Evolutionary conservation across 2,888 invertebrate species (phyloP).

Genomic region (Patella caerulea): DNA sequence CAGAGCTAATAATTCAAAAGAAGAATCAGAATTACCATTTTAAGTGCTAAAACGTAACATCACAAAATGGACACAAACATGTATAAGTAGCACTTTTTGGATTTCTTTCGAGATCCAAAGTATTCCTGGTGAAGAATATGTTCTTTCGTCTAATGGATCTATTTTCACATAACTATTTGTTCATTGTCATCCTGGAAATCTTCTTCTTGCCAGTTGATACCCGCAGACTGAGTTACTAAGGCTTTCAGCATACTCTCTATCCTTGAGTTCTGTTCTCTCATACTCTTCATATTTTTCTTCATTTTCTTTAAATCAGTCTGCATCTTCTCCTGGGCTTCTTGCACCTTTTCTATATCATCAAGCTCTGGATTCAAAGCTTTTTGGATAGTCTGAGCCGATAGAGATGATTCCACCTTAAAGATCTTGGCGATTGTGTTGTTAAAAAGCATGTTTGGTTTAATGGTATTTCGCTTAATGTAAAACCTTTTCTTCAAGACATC

Average conservation of each 20-base stretch:
- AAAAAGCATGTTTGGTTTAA: conserved; percentile 65
- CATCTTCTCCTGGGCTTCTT: conserved; percentile 61
- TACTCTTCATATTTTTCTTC: conserved; percentile 55
- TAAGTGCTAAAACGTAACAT: too few relatives aligned
- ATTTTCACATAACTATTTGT: neutral
- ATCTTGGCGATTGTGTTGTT: conserved; percentile 42
- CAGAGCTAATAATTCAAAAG: too few relatives aligned
- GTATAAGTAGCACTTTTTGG: too few relatives aligned
- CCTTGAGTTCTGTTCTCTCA: conserved; percentile 55
- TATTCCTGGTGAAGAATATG: too few relatives aligned
- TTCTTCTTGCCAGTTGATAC: conserved; percentile 61
- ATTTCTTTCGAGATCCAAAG: too few relatives aligned
- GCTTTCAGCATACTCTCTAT: conserved; percentile 66
- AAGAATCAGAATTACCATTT: too few relatives aligned
- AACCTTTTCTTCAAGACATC: conserved; percentile 67
- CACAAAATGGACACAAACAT: too few relatives aligned
- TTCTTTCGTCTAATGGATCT: too few relatives aligned
- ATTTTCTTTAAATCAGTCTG: conserved; percentile 54
- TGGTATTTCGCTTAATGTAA: conserved; percentile 56
- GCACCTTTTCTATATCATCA: conserved; percentile 64
- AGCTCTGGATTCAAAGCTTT: conserved; percentile 67
- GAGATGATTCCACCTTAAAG: conserved; percentile 42
- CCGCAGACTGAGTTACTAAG: conserved; percentile 48
- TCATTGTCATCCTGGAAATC: conserved; percentile 59
- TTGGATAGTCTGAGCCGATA: conserved; percentile 55